Conservation (phyloP, 2,797 vertebrate genomes). For the Uromys caudimaculatus region DNA sequence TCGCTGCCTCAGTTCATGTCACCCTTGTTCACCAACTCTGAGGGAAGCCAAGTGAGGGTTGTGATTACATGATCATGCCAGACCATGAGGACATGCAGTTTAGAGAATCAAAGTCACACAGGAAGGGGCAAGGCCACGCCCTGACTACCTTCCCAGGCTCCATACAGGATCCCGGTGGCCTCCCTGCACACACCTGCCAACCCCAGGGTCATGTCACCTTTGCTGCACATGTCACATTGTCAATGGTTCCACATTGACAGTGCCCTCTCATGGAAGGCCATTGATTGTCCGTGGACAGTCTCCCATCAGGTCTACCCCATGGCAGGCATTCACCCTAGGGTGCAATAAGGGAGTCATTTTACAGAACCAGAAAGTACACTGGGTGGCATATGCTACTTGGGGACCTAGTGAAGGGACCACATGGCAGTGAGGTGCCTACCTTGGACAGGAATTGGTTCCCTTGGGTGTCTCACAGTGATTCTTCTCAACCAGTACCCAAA, state of each 20-base stretch:
- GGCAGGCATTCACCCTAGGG: neutral
- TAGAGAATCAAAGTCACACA: neutral
- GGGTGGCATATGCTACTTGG: neutral
- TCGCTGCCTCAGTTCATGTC: fast-evolving
- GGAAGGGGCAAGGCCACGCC: fast-evolving
- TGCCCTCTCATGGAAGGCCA: neutral
- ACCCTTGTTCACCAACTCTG: fast-evolving
- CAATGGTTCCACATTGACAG: neutral
- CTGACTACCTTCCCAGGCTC: neutral
- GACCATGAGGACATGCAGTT: fast-evolving
- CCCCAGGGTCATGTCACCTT: neutral
- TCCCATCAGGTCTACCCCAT: fast-evolving
- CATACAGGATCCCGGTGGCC: neutral
- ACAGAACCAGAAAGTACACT: neutral
- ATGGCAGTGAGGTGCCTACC: neutral
- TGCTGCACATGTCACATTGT: neutral
- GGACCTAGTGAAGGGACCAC: neutral
- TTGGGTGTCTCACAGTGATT: neutral
- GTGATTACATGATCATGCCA: neutral
- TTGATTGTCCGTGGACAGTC: neutral
- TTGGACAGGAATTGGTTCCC: neutral
- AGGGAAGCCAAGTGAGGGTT: neutral
- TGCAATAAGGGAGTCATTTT: neutral
- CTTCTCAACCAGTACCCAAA: neutral
- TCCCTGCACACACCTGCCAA: neutral